Conservation (phyloP, 1,140 invertebrate species). For the Drosophila bifasciata region DNA sequence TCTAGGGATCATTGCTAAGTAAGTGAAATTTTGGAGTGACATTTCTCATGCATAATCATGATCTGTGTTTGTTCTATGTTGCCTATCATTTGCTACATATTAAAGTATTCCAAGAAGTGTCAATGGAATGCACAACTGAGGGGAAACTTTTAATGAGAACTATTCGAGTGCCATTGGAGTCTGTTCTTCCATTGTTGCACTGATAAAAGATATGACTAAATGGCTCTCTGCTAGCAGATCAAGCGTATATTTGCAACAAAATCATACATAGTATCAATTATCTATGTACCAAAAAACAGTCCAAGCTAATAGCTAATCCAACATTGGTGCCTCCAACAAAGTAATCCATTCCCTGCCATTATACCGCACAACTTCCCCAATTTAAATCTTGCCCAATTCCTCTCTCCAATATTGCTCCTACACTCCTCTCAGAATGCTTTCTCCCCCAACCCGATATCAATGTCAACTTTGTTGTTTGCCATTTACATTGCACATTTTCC, state of each 20-base stretch:
- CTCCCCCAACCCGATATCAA: slow-evolving; percentile 41
- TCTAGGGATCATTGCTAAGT: slow-evolving; percentile 5
- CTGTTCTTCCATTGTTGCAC: too few relatives aligned
- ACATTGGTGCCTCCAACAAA: slow-evolving; percentile 4
- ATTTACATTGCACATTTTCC: slow-evolving; percentile 41
- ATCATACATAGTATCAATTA: too few relatives aligned
- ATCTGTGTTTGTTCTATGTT: slow-evolving; percentile 17
- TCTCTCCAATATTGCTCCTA: background rate
- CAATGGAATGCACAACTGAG: too few relatives aligned
- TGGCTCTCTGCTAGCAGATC: too few relatives aligned
- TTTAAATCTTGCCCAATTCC: background rate
- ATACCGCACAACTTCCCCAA: slow-evolving; percentile 15
- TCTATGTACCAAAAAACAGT: too few relatives aligned
- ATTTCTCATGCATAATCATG: background rate
- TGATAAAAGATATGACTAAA: too few relatives aligned
- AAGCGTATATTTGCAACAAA: too few relatives aligned
- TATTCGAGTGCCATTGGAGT: too few relatives aligned
- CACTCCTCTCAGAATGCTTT: too few relatives aligned
- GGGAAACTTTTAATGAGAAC: too few relatives aligned
- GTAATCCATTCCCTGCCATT: slow-evolving; percentile 31
- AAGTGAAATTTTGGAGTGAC: slow-evolving; percentile 1
- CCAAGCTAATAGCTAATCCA: background rate
- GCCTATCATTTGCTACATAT: too few relatives aligned
- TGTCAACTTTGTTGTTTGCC: slow-evolving; percentile 70
- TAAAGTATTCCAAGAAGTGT: too few relatives aligned